phyloP scores from a whole-genome alignment of 1,140 invertebrate genomes.

The Neotoxoptera formosana region DNA sequence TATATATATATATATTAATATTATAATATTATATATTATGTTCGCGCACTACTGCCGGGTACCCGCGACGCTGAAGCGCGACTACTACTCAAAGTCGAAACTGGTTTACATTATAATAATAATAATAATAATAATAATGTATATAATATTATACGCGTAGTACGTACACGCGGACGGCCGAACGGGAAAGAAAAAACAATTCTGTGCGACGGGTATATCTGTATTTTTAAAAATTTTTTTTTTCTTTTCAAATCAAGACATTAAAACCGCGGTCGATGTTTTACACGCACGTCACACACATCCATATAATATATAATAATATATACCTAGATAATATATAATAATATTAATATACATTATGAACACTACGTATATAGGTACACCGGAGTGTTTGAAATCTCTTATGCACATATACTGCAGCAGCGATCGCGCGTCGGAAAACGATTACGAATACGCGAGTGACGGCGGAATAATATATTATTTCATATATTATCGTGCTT shows the following conservation, averaged over 20 bases:
- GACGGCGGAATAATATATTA: too few species aligned
- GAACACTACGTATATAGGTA: too few species aligned
- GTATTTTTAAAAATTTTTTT: neutral
- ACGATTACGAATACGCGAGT: too few species aligned
- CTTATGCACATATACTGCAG: too few species aligned
- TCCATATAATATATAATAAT: neutral
- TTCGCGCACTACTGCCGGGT: neutral
- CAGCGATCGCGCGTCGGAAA: too few species aligned
- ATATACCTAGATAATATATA: too few species aligned
- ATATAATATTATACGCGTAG: too few species aligned
- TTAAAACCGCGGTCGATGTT: slow-evolving; percentile 46
- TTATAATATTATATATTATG: neutral
- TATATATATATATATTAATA: too few species aligned
- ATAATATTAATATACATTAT: too few species aligned
- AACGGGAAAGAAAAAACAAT: neutral
- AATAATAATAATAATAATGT: too few species aligned
- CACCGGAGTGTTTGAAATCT: neutral
- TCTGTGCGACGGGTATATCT: neutral
- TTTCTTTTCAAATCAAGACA: slow-evolving; percentile 37
- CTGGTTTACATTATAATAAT: slow-evolving; percentile 43
- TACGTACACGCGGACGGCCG: too few species aligned
- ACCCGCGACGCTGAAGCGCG: neutral
- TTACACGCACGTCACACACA: slow-evolving; percentile 3
- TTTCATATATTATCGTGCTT: too few species aligned
- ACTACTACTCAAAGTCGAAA: slow-evolving; percentile 21